Conservation (phyloP, 2,888 invertebrate genomes). For the Aspidiotus rigidus region DNA sequence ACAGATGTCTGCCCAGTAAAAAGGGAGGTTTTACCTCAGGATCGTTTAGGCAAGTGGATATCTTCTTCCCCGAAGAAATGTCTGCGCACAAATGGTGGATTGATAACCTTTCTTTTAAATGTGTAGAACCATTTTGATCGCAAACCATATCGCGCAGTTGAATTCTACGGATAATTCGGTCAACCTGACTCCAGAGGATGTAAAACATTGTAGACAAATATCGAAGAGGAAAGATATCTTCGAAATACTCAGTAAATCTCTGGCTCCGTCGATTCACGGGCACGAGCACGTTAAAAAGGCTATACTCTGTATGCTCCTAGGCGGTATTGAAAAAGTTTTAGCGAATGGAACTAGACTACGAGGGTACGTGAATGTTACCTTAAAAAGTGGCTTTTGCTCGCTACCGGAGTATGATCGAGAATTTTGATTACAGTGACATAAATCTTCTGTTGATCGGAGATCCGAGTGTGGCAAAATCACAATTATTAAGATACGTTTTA, state of each 20-base stretch:
- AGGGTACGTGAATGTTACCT: conserved; percentile 51
- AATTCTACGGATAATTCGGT: conserved; percentile 67
- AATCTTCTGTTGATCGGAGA: conserved; percentile 93
- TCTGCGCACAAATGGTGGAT: background rate
- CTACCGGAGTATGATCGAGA: background rate
- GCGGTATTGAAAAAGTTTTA: conserved; percentile 89
- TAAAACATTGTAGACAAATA: conserved; percentile 75
- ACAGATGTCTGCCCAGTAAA: conserved; percentile 86
- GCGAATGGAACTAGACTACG: conserved; percentile 84
- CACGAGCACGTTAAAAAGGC: conserved; percentile 95
- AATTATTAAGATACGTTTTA: conserved; percentile 84
- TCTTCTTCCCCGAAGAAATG: background rate
- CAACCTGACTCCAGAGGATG: conserved; percentile 75
- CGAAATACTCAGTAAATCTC: conserved; percentile 75
- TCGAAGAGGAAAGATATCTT: conserved; percentile 73
- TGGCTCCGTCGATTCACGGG: conserved; percentile 97
- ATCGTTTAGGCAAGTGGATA: conserved; percentile 57
- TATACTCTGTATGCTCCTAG: conserved; percentile 83
- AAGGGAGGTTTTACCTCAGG: conserved; percentile 85
- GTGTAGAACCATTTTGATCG: conserved; percentile 76
- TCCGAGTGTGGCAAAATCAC: conserved; percentile 98
- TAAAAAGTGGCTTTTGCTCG: background rate
- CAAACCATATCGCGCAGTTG: conserved; percentile 81
- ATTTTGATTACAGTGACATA: conserved; percentile 52
- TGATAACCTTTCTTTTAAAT: background rate